A percentile compares a stretch with the other conserved stretches of the same genome.
Conservation (phyloP, 2,888 invertebrate genomes). For the Andrena camellia region DNA sequence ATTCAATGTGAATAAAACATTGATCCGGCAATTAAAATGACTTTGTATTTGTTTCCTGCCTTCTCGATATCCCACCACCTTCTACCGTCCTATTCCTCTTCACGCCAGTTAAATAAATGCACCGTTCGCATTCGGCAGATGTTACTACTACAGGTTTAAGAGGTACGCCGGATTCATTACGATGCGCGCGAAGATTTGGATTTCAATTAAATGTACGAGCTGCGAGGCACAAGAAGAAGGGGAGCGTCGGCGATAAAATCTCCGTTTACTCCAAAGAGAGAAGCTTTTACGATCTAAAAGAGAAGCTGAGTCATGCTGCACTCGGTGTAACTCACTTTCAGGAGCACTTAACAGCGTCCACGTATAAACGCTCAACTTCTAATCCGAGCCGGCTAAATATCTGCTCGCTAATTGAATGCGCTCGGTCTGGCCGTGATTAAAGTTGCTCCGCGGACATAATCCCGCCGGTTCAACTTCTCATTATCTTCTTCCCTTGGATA, state of each 20-base stretch:
- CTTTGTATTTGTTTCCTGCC: too few species aligned
- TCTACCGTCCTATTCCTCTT: not conserved
- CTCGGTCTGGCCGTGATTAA: slow-evolving; percentile 59
- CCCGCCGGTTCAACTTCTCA: slow-evolving; percentile 49
- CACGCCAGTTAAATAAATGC: not conserved
- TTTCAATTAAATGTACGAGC: slow-evolving; percentile 33
- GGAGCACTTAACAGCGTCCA: slow-evolving; percentile 60
- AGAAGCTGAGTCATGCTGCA: slow-evolving; percentile 54
- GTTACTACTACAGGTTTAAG: not conserved
- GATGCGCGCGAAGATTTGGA: not conserved
- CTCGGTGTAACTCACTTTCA: slow-evolving; percentile 64
- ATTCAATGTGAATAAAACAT: too few species aligned
- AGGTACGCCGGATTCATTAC: not conserved
- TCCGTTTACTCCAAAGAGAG: slow-evolving; percentile 23
- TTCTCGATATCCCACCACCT: too few species aligned
- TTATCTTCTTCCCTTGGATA: slow-evolving; percentile 51
- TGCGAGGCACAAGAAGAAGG: not conserved
- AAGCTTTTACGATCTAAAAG: slow-evolving; percentile 38
- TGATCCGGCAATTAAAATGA: too few species aligned
- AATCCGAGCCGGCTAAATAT: slow-evolving; percentile 70
- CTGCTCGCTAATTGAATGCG: slow-evolving; percentile 68
- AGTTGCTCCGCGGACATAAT: slow-evolving; percentile 55
- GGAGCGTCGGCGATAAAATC: slow-evolving; percentile 36
- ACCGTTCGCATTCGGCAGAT: not conserved
- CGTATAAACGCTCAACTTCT: slow-evolving; percentile 63